A percentile compares a stretch with the other conserved stretches of the same genome.
Conservation (phyloP, 2,888 invertebrate genomes). For the Troides oblongomaculatus region DNA sequence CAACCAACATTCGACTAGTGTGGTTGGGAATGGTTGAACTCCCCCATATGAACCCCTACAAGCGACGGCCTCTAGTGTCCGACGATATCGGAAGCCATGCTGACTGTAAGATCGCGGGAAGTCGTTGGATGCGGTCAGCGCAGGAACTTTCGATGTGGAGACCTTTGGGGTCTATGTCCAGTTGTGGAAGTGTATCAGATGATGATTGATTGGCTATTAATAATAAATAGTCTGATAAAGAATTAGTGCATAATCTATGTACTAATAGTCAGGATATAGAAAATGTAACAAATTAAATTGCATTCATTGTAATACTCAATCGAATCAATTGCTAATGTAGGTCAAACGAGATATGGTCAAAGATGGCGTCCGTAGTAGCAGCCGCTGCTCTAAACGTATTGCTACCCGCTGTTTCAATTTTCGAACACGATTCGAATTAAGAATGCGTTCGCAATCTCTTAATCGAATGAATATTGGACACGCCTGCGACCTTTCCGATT, state of each 20-base stretch:
- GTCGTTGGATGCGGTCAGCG: too few species aligned
- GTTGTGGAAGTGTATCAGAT: too few species aligned
- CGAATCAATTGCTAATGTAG: slow-evolving; percentile 47
- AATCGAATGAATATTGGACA: slow-evolving; percentile 54
- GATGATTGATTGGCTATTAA: too few species aligned
- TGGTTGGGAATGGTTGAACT: too few species aligned
- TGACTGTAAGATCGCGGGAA: too few species aligned
- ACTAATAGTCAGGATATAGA: neutral
- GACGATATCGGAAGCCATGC: too few species aligned
- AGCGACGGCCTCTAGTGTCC: too few species aligned
- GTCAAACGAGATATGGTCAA: slow-evolving; percentile 55
- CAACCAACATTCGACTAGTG: too few species aligned
- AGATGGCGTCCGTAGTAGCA: slow-evolving; percentile 53
- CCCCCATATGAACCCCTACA: too few species aligned
- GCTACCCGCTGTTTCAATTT: slow-evolving; percentile 76
- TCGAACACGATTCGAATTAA: slow-evolving; percentile 69
- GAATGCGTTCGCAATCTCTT: slow-evolving; percentile 62
- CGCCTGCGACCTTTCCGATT: slow-evolving; percentile 59
- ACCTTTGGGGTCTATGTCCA: too few species aligned
- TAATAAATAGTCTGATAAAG: neutral
- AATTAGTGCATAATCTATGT: neutral
- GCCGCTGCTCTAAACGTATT: slow-evolving; percentile 45
- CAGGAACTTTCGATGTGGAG: too few species aligned
- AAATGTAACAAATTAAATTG: neutral
- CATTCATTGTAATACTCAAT: slow-evolving; percentile 16